Evolutionary conservation across 1,140 invertebrate genomes (phyloP).

Genomic region (Cydia splendana): DNA sequence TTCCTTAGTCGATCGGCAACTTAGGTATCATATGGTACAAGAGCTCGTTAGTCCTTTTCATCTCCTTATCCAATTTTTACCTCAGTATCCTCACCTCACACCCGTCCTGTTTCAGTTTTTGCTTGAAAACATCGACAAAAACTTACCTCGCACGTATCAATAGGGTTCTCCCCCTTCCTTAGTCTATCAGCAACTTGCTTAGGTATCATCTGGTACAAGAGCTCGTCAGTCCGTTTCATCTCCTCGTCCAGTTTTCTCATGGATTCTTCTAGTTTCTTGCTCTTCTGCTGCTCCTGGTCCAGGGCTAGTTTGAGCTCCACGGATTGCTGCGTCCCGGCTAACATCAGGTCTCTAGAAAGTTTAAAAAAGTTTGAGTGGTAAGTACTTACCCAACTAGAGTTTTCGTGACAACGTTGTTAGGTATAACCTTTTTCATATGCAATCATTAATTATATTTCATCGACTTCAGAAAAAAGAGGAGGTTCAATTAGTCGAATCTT

Average conservation of each 20-base stretch:
- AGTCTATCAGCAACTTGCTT: conserved; percentile 97
- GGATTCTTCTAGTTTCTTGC: conserved; percentile 96
- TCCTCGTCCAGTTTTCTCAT: conserved; percentile 97
- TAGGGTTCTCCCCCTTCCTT: conserved; percentile 94
- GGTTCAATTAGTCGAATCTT: too few species aligned
- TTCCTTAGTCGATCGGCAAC: too few species aligned
- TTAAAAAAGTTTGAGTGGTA: background rate
- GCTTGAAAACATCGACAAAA: background rate
- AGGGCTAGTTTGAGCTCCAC: conserved; percentile 97
- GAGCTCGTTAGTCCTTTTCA: background rate
- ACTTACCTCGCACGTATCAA: conserved; percentile 96
- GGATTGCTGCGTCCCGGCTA: conserved; percentile 98
- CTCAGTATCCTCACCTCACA: too few species aligned
- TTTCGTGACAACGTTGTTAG: too few species aligned
- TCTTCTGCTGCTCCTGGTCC: conserved; percentile 98
- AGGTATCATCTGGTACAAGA: conserved; percentile 99
- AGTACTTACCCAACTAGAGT: too few species aligned
- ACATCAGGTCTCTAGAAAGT: conserved; percentile 90
- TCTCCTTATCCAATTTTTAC: background rate
- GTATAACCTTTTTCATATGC: too few species aligned
- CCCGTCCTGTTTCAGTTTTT: background rate
- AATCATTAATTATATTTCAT: too few species aligned
- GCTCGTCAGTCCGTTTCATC: conserved; percentile 96
- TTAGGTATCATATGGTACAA: too few species aligned
- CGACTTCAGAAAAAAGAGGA: too few species aligned